Percentiles rank a stretch among this genome's conserved stretches.
These are phyloP conservation scores for Hemaris fuciformis DNA, from an alignment of 2,888 invertebrate genomes.

Conservation along the genomic window DNA sequence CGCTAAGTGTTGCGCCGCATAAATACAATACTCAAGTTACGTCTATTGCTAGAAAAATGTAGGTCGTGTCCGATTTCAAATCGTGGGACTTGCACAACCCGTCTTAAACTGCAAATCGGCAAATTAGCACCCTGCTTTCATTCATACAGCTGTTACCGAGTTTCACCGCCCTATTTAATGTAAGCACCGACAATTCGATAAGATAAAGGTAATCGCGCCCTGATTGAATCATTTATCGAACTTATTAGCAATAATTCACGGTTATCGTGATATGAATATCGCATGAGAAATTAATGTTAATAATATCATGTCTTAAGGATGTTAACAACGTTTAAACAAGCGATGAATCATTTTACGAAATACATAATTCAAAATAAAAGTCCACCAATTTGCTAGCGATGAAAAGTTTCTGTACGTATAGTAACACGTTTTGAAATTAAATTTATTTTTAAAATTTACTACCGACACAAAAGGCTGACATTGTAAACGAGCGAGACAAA, in stretches of 20 bases:
- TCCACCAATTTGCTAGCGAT: no score
- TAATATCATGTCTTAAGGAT: not conserved
- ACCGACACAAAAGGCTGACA: not conserved
- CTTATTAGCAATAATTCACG: slow-evolving; percentile 11
- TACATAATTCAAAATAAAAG: not conserved
- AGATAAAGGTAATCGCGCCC: slow-evolving; percentile 37
- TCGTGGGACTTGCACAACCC: slow-evolving; percentile 60
- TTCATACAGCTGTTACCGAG: slow-evolving; percentile 23
- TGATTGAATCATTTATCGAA: slow-evolving; percentile 31
- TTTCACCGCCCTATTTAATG: slow-evolving; percentile 1
- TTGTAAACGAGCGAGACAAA: not conserved
- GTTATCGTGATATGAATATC: not conserved
- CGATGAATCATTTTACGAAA: not conserved
- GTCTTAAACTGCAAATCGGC: slow-evolving; percentile 36
- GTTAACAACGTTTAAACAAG: not conserved
- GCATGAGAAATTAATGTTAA: not conserved
- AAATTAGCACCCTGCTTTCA: slow-evolving; percentile 38
- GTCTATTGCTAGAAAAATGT: slow-evolving; percentile 68
- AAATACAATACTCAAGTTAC: slow-evolving; percentile 63
- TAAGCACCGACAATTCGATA: slow-evolving; percentile 27
- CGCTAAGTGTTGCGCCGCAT: slow-evolving; percentile 33
- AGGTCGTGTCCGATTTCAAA: slow-evolving; percentile 70
- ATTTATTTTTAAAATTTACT: not conserved
- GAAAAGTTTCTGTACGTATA: not conserved
- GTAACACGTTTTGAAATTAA: not conserved